Evolutionary conservation across 92 coral and sea anemone genomes (phyloP), one percentile per base, ranked within the genome.

Genomic region (Anthopleura xanthogrammica): DNA sequence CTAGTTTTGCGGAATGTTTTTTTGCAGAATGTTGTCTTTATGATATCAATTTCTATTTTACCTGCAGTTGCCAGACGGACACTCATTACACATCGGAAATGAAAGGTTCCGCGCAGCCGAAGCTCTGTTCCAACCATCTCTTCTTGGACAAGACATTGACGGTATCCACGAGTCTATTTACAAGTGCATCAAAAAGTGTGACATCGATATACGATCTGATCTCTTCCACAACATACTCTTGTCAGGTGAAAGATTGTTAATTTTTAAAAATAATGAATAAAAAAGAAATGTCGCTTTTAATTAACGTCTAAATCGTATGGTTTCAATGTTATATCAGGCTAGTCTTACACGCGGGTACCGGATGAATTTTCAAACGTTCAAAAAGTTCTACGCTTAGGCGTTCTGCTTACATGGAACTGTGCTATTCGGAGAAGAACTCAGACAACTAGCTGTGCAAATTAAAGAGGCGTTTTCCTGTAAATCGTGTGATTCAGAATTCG

Each of bases 71-170:
- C 99, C 99, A 17, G 99, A 96, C 83, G 99, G 99, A n/a, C 95
- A 92, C 79, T 88, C 97, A 72, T 78, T 96, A 20, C 90, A 83
- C 23, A 77, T 94, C 75, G 99, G 97, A 14, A 95, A 89, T 81
- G 99, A 96, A 80, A 89, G 99, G 39, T 96, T 96, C 89, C 99
- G 99, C 73, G 96, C 98, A 58, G 92, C 99, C 12, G 99, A 96
- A 80, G 91, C 93, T n/a, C 84, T 96, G 76, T 96, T 96, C 85
- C 82, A 90, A 64, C 99, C 99, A 52, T 79, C 90, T 66, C 87
- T 94, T 77, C 87, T 96, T 65, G 99, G 99, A 58, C 90, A 89
- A 91, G 98, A 89, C 78, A 86, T 91, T 40, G 97, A 87, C 48
- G 99, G 99, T 23, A 88, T 96, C 60, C 99, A 96, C 64, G 98